Percentiles rank a stretch among this genome's conserved stretches.
phyloP scores from a whole-genome alignment of 2,888 invertebrate species.

The Plagiodera versicolora region DNA sequence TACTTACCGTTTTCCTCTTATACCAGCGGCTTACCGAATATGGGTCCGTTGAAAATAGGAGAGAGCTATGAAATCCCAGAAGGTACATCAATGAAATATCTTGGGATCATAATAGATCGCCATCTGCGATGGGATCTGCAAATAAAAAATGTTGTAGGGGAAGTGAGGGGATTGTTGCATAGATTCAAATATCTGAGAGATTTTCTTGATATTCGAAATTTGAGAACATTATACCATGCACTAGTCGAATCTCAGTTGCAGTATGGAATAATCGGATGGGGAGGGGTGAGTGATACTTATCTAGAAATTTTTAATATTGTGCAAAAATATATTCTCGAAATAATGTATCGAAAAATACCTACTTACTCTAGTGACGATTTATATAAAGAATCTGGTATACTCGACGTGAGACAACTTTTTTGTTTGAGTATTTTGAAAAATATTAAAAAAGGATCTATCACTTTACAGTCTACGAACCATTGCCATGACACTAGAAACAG shows the following conservation, averaged over 20 bases:
- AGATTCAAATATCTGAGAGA: background rate
- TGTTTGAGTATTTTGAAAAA: no score
- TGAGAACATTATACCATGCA: background rate
- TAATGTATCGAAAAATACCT: no score
- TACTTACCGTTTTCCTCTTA: constrained; percentile 4
- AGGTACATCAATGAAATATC: background rate
- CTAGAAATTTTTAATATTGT: background rate
- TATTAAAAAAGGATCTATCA: no score
- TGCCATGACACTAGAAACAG: no score
- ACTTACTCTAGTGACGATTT: background rate
- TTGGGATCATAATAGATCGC: background rate
- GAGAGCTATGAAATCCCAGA: constrained; percentile 2
- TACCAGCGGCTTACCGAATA: constrained; percentile 8
- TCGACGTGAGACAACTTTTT: background rate
- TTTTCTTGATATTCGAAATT: background rate
- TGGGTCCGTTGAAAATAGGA: constrained; percentile 9
- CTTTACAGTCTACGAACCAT: no score
- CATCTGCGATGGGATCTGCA: background rate
- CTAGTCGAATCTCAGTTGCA: background rate
- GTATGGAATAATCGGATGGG: no score
- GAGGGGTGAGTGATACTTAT: no score
- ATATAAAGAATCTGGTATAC: background rate
- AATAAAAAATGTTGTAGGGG: background rate
- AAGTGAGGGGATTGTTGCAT: background rate
- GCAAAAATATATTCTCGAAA: background rate